Evolutionary conservation across 2,797 vertebrate species (phyloP), one percentile per base, ranked within the genome.

Genomic region (Buphagus erythrorhynchus): DNA sequence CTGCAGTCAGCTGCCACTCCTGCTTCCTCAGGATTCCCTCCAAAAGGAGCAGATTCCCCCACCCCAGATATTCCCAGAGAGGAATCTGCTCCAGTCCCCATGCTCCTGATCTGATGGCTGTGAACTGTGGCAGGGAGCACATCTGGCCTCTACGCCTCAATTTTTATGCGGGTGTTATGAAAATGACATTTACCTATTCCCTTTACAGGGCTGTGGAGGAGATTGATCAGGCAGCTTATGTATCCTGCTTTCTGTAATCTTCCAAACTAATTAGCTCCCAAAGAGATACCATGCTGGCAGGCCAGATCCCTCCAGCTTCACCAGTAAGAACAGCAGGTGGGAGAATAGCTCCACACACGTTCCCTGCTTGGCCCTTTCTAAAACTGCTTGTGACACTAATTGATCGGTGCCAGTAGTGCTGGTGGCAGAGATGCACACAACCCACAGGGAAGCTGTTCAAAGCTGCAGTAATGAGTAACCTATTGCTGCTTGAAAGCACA

Each of bases 371-470:
- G 72, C 57, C 94, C 92, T 88, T 43, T 40, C 92, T 80, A 35
- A 82, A 91, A 76, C 49, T 85, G 90, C 78, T 67, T 46, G 88
- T 95, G 96, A 94, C 94, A 94, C 91, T 96, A 93, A 96, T 89
- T 96, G 95, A 96, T 89, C 1, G 0, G 72, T 94, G 92, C 78
- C 95, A 88, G 84, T 9, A 40, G 91, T 38, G 87, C 83, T 31
- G 68, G 92, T 78, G 94, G 78, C 91, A 91, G 94, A 83, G 91
- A 57, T 0, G 4, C 65, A 29, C 57, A 74, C 92, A 95, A 86
- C 92, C 92, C 94, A 95, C 82, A 38, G 92, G 94, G 94, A 97
- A 95, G 88, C 95, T 81, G 82, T 84, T 96, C 94, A 96, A 95
- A 96, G 96, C 91, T 24, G 5, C 5, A 2, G 66, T 92, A 96